These are phyloP conservation scores for Chiroxiphia lanceolata DNA, from an alignment of 2,797 vertebrate species.

Conservation along the genomic window DNA sequence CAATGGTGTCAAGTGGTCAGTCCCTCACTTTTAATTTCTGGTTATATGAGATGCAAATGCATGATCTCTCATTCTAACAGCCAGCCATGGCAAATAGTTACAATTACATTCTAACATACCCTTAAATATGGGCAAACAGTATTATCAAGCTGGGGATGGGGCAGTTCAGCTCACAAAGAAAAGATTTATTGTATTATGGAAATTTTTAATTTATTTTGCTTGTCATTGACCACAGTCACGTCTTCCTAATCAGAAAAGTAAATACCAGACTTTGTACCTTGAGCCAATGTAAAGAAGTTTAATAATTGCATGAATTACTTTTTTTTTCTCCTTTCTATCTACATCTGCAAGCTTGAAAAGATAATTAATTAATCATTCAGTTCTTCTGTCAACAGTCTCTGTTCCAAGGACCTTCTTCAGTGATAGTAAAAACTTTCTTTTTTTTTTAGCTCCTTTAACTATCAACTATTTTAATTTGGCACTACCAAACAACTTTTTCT, in stretches of 20 bases:
- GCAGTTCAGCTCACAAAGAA: slow-evolving; percentile 54
- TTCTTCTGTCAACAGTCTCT: neutral
- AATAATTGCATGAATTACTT: slow-evolving; percentile 32
- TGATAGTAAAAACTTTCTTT: neutral
- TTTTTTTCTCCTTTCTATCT: neutral
- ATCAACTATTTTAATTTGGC: neutral
- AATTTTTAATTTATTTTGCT: slow-evolving; percentile 24
- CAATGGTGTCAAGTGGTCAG: slow-evolving; percentile 73
- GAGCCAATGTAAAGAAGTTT: neutral
- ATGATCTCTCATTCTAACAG: slow-evolving; percentile 56
- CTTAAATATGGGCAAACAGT: slow-evolving; percentile 69
- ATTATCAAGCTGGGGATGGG: slow-evolving; percentile 43
- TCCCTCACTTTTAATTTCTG: slow-evolving; percentile 75
- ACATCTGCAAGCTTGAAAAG: slow-evolving; percentile 22
- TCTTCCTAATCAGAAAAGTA: slow-evolving; percentile 68
- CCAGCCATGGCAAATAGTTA: slow-evolving; percentile 56
- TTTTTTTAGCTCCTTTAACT: neutral
- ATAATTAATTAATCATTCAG: neutral
- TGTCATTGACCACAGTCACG: slow-evolving; percentile 51
- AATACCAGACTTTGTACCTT: slow-evolving; percentile 44
- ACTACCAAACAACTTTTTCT: neutral
- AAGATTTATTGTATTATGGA: slow-evolving; percentile 64
- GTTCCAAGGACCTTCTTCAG: neutral
- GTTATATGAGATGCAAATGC: slow-evolving; percentile 71
- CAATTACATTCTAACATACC: slow-evolving; percentile 55